phyloP scores from a whole-genome alignment of 2,797 vertebrate genomes.

The Centroberyx gerrardi region DNA sequence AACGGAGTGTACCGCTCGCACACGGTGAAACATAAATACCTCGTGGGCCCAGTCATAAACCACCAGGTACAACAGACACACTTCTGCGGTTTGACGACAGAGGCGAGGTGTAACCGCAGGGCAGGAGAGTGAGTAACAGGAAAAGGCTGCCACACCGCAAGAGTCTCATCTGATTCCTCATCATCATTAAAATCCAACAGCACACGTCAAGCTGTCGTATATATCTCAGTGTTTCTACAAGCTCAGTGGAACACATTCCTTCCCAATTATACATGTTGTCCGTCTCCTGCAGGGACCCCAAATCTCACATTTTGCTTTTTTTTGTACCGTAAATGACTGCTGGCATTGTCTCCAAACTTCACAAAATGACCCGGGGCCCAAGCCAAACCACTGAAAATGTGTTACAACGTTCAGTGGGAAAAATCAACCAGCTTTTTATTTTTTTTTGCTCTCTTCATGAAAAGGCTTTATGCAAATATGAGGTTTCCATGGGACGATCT shows the following conservation, averaged over 20 bases:
- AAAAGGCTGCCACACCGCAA: not conserved
- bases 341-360: too few species aligned
- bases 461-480: too few species aligned
- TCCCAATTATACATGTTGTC: not conserved
- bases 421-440: too few species aligned
- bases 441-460: too few species aligned
- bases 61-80: slow-evolving; percentile 2
- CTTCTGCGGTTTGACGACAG: slow-evolving; percentile 13
- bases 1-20: not conserved
- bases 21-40: not conserved
- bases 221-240: not conserved
- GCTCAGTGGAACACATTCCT: not conserved
- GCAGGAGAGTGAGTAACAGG: slow-evolving; percentile 42
- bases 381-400: too few species aligned
- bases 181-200: slow-evolving; percentile 35
- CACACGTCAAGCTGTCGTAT: slow-evolving; percentile 14
- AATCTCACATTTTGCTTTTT: not conserved
- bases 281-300: not conserved
- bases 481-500: too few species aligned
- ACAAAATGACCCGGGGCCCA: too few species aligned
- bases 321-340: too few species aligned
- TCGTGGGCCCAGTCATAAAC: slow-evolving; percentile 5
- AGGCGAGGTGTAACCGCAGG: slow-evolving; percentile 26
- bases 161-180: slow-evolving; percentile 5
- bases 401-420: too few species aligned